Evolutionary conservation across 2,113 vertebrate genomes (phyloP).

Genomic region (Neomonachus schauinslandi): DNA sequence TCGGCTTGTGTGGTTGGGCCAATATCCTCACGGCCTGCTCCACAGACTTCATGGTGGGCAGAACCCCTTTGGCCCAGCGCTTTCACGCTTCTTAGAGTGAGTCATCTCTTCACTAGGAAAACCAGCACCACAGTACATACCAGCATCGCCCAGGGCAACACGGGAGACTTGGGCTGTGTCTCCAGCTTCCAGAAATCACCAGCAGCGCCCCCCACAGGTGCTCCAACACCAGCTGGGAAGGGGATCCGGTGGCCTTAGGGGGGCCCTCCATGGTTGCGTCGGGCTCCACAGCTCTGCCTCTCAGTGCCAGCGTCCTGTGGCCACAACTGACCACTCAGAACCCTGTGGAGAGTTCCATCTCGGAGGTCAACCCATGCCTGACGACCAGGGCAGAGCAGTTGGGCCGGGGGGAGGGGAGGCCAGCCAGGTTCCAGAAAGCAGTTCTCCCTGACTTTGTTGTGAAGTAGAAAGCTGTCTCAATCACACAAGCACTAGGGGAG

Average conservation of each 20-base stretch:
- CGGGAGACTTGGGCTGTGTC: background rate
- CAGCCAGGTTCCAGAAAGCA: background rate
- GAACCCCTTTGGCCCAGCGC: accelerated
- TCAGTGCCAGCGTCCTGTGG: background rate
- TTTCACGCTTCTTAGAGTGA: background rate
- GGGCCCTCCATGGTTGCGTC: accelerated
- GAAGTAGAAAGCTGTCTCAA: background rate
- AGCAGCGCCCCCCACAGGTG: background rate
- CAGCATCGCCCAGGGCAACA: background rate
- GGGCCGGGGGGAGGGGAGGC: background rate
- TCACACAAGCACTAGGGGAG: too few relatives aligned
- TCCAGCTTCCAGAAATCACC: background rate
- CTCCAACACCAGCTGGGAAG: too few relatives aligned
- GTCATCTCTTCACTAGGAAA: accelerated
- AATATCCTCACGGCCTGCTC: accelerated
- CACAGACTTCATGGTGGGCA: accelerated
- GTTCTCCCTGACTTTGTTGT: background rate
- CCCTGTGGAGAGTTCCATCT: background rate
- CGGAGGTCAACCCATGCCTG: background rate
- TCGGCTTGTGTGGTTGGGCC: background rate
- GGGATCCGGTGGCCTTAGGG: accelerated
- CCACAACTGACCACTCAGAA: background rate
- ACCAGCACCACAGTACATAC: background rate
- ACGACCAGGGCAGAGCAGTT: background rate
- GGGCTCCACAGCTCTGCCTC: too few relatives aligned